Conservation (phyloP, 2,797 vertebrate genomes). For the Lepidocolaptes lacrymiger region DNA sequence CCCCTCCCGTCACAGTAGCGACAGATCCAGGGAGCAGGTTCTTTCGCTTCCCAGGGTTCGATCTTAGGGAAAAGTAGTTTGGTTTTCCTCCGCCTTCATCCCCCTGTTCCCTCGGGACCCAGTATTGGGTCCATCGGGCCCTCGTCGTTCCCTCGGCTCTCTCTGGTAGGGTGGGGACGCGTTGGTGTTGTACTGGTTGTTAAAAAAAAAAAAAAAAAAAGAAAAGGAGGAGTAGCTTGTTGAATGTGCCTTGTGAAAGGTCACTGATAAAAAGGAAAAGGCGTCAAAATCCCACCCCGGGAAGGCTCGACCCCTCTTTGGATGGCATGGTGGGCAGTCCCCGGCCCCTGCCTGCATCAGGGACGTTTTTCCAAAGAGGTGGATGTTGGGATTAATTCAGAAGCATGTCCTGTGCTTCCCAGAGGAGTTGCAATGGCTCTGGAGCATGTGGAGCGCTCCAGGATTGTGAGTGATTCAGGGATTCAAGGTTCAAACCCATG, state of each 20-base stretch:
- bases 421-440: background rate
- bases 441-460: rapidly evolving
- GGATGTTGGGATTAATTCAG: background rate
- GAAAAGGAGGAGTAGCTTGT: background rate
- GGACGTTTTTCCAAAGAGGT: background rate
- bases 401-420: background rate
- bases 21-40: background rate
- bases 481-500: background rate
- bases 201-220: background rate
- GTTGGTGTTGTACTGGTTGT: background rate
- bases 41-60: background rate
- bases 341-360: background rate
- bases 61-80: background rate
- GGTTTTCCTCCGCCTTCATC: background rate
- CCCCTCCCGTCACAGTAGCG: background rate
- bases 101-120: background rate
- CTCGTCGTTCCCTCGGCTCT: background rate
- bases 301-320: background rate
- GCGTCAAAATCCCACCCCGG: background rate
- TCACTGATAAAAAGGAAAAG: background rate
- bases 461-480: background rate
- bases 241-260: background rate
- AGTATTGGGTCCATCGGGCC: too few species aligned
- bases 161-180: background rate
- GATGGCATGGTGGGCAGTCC: background rate